Percentiles rank a stretch among this genome's conserved stretches.
Evolutionary conservation across 2,888 invertebrate genomes (phyloP).

Genomic region (Tenodera sinensis): DNA sequence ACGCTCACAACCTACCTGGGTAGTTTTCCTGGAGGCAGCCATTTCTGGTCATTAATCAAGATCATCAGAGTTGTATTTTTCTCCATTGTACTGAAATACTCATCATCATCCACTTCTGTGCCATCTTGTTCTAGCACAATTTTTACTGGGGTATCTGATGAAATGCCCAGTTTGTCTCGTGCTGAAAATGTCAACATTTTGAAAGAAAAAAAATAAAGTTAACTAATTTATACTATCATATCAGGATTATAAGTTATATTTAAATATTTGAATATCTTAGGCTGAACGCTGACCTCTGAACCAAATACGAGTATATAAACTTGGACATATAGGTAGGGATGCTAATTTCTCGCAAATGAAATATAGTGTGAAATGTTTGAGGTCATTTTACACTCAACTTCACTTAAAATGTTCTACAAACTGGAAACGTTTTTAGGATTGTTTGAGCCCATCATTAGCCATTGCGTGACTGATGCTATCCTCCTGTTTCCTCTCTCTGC

Average conservation of each 20-base stretch:
- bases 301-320: no score
- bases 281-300: neutral
- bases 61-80: constrained; percentile 84
- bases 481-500: no score
- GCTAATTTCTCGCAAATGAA: no score
- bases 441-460: no score
- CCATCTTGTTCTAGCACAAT: constrained; percentile 90
- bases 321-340: no score
- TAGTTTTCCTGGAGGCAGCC: constrained; percentile 52
- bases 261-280: neutral
- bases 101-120: constrained; percentile 93
- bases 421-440: no score
- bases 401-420: no score
- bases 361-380: no score
- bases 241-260: neutral
- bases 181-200: constrained; percentile 43
- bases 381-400: no score
- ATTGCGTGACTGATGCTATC: no score
- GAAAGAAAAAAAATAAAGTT: neutral
- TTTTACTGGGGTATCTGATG: constrained; percentile 59
- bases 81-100: constrained; percentile 88
- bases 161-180: constrained; percentile 66
- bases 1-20: constrained; percentile 29
- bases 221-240: neutral
- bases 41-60: constrained; percentile 70